A percentile compares a stretch with the other conserved stretches of the same genome.
phyloP scores from a whole-genome alignment of 1,140 invertebrate genomes.

The Stenopsyche tienmushanensis region DNA sequence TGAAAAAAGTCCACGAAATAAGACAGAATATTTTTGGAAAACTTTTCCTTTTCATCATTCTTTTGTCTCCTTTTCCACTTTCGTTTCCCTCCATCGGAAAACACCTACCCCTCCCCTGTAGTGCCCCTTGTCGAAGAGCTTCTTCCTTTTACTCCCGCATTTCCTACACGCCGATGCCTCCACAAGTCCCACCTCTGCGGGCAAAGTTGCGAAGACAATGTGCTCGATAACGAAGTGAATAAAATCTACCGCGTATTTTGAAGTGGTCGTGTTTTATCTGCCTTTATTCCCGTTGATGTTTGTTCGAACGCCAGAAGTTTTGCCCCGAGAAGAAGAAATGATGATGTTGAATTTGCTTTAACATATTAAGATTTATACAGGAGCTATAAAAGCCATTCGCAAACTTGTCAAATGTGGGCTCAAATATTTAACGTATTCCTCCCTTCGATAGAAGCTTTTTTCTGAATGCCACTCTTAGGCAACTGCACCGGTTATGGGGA shows the following conservation, averaged over 20 bases:
- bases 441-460: too few relatives aligned
- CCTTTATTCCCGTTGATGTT: slow-evolving; percentile 36
- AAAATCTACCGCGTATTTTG: slow-evolving; percentile 36
- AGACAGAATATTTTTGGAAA: slow-evolving; percentile 37
- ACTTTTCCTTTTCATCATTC: slow-evolving; percentile 41
- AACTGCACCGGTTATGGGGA: too few relatives aligned
- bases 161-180: neutral
- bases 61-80: slow-evolving; percentile 24
- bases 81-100: neutral
- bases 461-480: too few relatives aligned
- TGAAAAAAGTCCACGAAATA: slow-evolving; percentile 30
- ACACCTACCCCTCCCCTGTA: neutral
- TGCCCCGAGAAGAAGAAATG: neutral
- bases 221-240: slow-evolving; percentile 41
- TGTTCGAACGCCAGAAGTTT: slow-evolving; percentile 20
- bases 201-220: slow-evolving; percentile 37
- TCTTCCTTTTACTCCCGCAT: neutral
- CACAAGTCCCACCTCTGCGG: slow-evolving; percentile 8
- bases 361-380: too few relatives aligned
- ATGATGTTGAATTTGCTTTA: slow-evolving; percentile 23
- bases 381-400: too few relatives aligned
- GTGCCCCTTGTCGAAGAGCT: too few relatives aligned
- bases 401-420: too few relatives aligned
- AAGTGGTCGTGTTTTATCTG: slow-evolving; percentile 39
- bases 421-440: too few relatives aligned